Base-by-base conservation (phyloP, 2,113 vertebrate species). In the Archilochus colubris region DNA sequence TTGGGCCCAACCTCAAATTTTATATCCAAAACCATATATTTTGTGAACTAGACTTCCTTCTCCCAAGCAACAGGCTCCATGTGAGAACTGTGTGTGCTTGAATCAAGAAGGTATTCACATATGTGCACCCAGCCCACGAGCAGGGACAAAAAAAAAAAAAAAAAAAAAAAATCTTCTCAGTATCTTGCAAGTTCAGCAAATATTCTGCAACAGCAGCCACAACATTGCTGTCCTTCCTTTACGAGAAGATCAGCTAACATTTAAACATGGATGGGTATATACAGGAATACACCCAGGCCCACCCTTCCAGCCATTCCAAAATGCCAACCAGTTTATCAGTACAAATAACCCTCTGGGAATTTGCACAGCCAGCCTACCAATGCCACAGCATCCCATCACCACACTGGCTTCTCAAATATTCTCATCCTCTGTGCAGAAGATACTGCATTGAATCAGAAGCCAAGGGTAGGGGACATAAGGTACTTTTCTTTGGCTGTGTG, bases 301-400 rank as follows among this genome's bases (percentile, higher is more conserved):
- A 90, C 19, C 76, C 91, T 67, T 22, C 36, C 36, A 61, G 67
- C 62, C 94, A 90, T 83, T 93, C 76, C 61, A 40, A 83, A 91
- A 82, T 78, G 66, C 68, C 82, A 93, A 15, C 3, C 27, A 50
- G 21, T 64, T 94, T 46, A 75, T 23, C 25, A 68, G 25, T 68
- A 64, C 61, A 82, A 89, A 84, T 58, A 82, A 78, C 61, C 12
- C 44, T 73, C 62, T 7, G 1, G 40, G 88, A 96, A 95, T 86
- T 76, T n/a, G 36, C 30, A 13, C 9, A 50, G 44, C 46, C 55
- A 69, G 36, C 15, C 51, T 36, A n/a, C 40, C 33, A 64, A 12
- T 0, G 1, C 54, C 38, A 3, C 64, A 14, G 82, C 14, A 14
- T 22, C 53, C 38, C 27, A 38, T 19, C 46, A 66, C 44, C 36